Base-by-base conservation (phyloP, 2,797 vertebrate genomes). In the Huso huso region DNA sequence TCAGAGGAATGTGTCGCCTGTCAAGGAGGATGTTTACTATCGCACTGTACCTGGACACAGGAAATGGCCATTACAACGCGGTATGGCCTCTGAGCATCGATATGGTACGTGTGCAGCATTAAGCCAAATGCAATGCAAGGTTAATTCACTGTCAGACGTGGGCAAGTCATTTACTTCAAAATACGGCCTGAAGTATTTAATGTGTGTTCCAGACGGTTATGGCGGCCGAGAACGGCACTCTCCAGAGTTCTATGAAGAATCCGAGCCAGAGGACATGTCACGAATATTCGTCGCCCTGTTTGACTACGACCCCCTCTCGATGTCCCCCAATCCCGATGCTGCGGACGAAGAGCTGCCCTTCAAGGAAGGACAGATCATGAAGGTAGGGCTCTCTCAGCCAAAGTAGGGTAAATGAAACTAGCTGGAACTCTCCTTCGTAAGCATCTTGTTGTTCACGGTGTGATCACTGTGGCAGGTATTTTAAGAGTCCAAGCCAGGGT, bases 281-380 rank as follows among this genome's bases (percentile, higher is more conserved):
- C 91, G 95, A 7, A 93, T 98, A 75, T 99, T 99, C 67, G 97
- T 99, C 77, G 97, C 96, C 15, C 91, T 99, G 61, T 99, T 99
- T 65, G 96, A 98, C 85, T 99, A 99, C 0, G 94, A 99, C 68
- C 97, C 96, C 0, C 83, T 94, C 76, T 98, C 95, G 5, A 99
- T 99, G 97, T 99, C 97, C 70, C 97, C 97, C 0, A 99, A 99
- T 76, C 95, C 95, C 0, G 97, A 99, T 4, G 96, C 95, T 7
- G 93, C 93, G 0, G 94, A 97, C 12, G 95, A 98, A 74, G 96
- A 99, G 80, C 90, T 99, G 70, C 95, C 97, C 0, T 99, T 99
- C 69, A 98, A 96, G 73, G 96, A 99, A 74, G 97, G 97, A 51
- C 96, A 99, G 84, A 91, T 99, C 77, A 98, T 99, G 74, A 98